phyloP scores from a whole-genome alignment of 2,113 vertebrate species.

The Tretioscincus oriximinensis region DNA sequence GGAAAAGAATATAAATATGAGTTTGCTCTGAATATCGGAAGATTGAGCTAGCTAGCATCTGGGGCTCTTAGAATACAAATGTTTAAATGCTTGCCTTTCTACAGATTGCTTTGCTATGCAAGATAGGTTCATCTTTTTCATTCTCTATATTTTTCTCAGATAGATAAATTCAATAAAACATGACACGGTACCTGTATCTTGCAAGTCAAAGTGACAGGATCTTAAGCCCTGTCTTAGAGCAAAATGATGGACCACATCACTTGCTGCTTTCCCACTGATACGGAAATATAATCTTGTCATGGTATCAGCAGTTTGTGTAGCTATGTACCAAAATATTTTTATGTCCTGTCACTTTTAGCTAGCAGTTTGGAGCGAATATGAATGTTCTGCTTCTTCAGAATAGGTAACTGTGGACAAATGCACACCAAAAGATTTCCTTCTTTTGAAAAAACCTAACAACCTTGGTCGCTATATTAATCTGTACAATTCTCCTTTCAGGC shows the following conservation, averaged over 20 bases:
- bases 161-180: constrained; percentile 21
- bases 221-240: constrained; percentile 1
- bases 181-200: background rate
- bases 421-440: too few species aligned
- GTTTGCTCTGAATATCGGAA: background rate
- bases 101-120: background rate
- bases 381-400: background rate
- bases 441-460: background rate
- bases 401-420: background rate
- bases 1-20: background rate
- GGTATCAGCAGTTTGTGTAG: background rate
- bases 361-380: background rate
- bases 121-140: background rate
- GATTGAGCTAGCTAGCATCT: background rate
- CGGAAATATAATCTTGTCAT: constrained; percentile 2
- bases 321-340: background rate
- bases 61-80: background rate
- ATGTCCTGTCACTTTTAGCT: background rate
- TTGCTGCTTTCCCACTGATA: constrained; percentile 14
- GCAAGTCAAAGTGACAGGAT: constrained; percentile 8
- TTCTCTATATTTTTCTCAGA: background rate
- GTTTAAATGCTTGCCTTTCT: background rate
- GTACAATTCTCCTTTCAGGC: background rate
- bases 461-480: background rate
- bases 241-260: constrained; percentile 6